Conservation (phyloP, 2,888 invertebrate species). For the Spisula subtruncata region DNA sequence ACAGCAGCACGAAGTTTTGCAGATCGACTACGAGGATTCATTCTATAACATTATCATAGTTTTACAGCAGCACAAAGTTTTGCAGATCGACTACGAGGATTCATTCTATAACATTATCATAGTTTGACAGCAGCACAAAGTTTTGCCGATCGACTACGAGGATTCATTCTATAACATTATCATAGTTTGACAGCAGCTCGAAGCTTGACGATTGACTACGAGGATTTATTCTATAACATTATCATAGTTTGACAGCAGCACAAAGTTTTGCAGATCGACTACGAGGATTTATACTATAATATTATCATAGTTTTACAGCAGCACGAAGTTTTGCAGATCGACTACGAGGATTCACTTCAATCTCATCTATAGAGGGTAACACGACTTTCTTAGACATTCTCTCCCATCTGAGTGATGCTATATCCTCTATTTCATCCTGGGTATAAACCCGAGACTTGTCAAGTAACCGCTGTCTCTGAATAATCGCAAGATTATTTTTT, state of each 20-base stretch:
- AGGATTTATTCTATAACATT: constrained; percentile 91
- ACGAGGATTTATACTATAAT: constrained; percentile 92
- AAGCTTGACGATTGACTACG: constrained; percentile 96
- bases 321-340: constrained; percentile 96
- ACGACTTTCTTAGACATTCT: constrained; percentile 94
- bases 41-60: constrained; percentile 74
- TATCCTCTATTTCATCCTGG: constrained; percentile 90
- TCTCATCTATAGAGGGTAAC: constrained; percentile 92
- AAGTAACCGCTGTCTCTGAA: constrained; percentile 87
- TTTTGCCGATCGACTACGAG: constrained; percentile 96
- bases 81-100: constrained; percentile 96
- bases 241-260: constrained; percentile 91
- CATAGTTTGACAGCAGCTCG: constrained; percentile 92
- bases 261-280: constrained; percentile 96
- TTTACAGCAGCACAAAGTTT: constrained; percentile 95
- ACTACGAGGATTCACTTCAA: constrained; percentile 93
- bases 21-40: constrained; percentile 95
- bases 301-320: constrained; percentile 90
- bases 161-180: constrained; percentile 89
- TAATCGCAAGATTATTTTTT: constrained; percentile 71
- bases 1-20: constrained; percentile 95
- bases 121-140: constrained; percentile 93
- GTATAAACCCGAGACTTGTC: constrained; percentile 90
- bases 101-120: constrained; percentile 87
- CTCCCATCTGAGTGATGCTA: constrained; percentile 92